These are phyloP conservation scores for Okamejei kenojei DNA, from an alignment of 2,797 vertebrate species.

Conservation along the genomic window DNA sequence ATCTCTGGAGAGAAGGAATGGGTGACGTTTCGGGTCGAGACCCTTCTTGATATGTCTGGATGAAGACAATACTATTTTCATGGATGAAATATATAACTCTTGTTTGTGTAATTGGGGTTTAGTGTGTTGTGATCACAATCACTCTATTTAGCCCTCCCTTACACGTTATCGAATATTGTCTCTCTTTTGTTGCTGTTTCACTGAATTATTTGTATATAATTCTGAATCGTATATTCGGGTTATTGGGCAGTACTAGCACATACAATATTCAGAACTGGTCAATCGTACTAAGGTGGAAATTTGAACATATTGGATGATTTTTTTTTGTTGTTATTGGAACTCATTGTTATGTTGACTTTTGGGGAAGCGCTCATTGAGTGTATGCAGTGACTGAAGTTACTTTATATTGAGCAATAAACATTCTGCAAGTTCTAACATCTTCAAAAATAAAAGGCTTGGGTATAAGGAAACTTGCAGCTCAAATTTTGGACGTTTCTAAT, in stretches of 20 bases:
- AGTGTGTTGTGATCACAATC: neutral
- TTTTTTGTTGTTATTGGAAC: too few relatives aligned
- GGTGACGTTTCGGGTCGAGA: too few relatives aligned
- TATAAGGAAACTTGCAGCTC: too few relatives aligned
- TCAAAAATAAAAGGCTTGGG: too few relatives aligned
- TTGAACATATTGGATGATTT: neutral
- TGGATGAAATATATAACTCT: neutral
- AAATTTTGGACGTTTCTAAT: too few relatives aligned
- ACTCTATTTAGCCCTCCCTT: neutral
- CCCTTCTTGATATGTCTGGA: too few relatives aligned
- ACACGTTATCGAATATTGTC: neutral
- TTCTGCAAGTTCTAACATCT: too few relatives aligned
- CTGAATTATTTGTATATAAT: neutral
- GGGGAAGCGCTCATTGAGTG: neutral
- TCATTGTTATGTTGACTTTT: neutral
- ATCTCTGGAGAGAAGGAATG: too few relatives aligned
- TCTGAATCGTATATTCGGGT: neutral
- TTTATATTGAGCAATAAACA: neutral
- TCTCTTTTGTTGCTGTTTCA: neutral
- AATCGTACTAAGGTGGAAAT: neutral
- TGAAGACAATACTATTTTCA: neutral
- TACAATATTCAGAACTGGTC: neutral
- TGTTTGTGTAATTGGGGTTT: neutral
- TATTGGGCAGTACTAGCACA: neutral
- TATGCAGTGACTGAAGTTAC: neutral